Percentiles rank a stretch among this genome's conserved stretches.
phyloP scores from a whole-genome alignment of 1,140 invertebrate species.

The Eueides isabella region DNA sequence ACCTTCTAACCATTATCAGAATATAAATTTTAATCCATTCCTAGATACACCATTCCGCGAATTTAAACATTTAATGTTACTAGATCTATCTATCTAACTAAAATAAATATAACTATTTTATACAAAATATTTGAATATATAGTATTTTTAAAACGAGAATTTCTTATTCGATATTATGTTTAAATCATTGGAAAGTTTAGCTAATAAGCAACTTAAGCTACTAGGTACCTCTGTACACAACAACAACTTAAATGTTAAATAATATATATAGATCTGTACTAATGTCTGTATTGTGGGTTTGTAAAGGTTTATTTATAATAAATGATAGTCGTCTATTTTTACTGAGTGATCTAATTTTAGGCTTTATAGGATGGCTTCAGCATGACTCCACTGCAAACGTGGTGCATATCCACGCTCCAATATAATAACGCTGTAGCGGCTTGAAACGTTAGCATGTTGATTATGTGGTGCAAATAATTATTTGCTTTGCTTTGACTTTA shows the following conservation, averaged over 20 bases:
- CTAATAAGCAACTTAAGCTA: too few relatives aligned
- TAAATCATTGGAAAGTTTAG: not conserved
- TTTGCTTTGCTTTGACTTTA: too few relatives aligned
- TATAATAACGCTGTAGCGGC: not conserved
- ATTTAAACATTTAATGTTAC: too few relatives aligned
- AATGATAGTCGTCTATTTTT: not conserved
- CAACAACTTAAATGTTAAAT: not conserved
- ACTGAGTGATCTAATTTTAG: conserved; percentile 8
- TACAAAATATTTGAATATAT: not conserved
- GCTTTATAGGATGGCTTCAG: not conserved
- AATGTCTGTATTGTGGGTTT: not conserved
- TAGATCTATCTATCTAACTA: not conserved
- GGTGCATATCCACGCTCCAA: not conserved
- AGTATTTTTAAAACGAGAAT: not conserved
- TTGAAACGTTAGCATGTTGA: not conserved
- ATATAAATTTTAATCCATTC: too few relatives aligned
- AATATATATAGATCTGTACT: not conserved
- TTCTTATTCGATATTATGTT: not conserved
- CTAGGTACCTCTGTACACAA: too few relatives aligned
- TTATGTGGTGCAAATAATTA: not conserved
- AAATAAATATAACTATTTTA: not conserved
- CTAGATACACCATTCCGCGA: too few relatives aligned
- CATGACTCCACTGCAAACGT: not conserved
- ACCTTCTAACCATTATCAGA: conserved; percentile 7
- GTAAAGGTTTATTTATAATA: not conserved